Percentiles rank a stretch among this genome's conserved stretches.
These are phyloP conservation scores for Enteromius paludinosus DNA, from an alignment of 2,797 vertebrate genomes.

Conservation along the genomic window DNA sequence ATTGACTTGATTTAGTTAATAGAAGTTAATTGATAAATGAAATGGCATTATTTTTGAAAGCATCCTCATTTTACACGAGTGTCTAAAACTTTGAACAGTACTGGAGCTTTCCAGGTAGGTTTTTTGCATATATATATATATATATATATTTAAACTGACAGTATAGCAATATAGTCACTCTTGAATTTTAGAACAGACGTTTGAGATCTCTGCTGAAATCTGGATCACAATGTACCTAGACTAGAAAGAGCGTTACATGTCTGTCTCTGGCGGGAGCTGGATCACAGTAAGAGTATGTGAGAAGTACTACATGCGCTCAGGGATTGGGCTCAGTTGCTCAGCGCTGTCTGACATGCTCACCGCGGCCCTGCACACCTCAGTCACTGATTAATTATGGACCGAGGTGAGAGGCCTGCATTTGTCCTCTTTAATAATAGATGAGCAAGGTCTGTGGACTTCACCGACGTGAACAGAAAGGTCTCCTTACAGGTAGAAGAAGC, in stretches of 20 bases:
- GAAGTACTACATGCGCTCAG: constrained; percentile 21
- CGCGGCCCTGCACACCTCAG: constrained; percentile 9
- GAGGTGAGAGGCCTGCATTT: constrained; percentile 47
- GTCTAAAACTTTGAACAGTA: too few species aligned
- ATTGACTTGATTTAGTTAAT: too few species aligned
- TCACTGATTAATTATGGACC: constrained; percentile 50
- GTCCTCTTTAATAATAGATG: constrained; percentile 48
- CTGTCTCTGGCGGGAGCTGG: not conserved
- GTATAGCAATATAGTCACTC: not conserved
- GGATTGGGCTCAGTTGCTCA: constrained; percentile 9
- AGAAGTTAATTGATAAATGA: too few species aligned
- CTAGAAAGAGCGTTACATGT: not conserved
- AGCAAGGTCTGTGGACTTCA: constrained; percentile 34
- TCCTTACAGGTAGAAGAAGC: constrained; percentile 25
- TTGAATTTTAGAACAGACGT: too few species aligned
- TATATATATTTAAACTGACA: not conserved
- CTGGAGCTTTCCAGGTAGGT: too few species aligned
- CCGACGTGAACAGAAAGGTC: constrained; percentile 33
- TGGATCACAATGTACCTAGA: not conserved
- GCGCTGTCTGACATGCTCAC: constrained; percentile 25
- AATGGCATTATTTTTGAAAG: too few species aligned
- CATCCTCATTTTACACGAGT: too few species aligned
- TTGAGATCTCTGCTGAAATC: constrained; percentile 2
- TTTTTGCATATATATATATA: too few species aligned
- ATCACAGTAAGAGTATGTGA: not conserved